Conservation (phyloP, 2,113 vertebrate genomes). For the Pontoporia blainvillei region DNA sequence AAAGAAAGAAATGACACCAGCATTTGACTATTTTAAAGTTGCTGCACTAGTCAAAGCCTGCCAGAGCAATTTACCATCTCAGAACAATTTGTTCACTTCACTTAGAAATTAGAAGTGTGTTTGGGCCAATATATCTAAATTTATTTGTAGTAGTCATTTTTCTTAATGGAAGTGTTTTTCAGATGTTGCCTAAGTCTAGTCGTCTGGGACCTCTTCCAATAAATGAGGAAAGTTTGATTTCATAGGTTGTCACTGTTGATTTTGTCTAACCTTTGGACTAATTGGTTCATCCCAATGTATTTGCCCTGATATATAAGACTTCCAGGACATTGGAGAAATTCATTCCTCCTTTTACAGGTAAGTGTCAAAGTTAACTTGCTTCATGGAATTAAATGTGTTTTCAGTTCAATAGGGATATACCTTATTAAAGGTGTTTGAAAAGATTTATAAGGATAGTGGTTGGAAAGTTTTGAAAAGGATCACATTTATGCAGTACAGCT, state of each 20-base stretch:
- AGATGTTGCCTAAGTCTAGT: conserved; percentile 84
- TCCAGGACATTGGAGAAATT: conserved; percentile 51
- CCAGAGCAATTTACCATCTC: conserved; percentile 62
- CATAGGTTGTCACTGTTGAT: conserved; percentile 80
- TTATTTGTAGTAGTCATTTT: conserved; percentile 82
- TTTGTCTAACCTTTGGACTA: conserved; percentile 79
- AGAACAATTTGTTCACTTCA: conserved; percentile 81
- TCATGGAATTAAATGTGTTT: conserved; percentile 46
- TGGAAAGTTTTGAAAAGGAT: conserved; percentile 38
- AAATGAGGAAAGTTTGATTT: conserved; percentile 85
- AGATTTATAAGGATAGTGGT: not conserved
- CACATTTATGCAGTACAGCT: conserved; percentile 5
- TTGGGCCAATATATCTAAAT: conserved; percentile 79
- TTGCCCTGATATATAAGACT: conserved; percentile 81
- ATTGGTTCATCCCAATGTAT: conserved; percentile 74
- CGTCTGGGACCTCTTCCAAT: conserved; percentile 79
- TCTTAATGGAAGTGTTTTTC: conserved; percentile 86
- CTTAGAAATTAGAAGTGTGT: conserved; percentile 79
- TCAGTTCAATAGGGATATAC: not conserved
- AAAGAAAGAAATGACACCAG: not conserved
- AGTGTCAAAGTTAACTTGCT: conserved; percentile 68
- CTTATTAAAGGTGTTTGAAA: not conserved
- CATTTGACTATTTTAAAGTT: conserved; percentile 31
- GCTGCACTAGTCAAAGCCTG: conserved; percentile 42
- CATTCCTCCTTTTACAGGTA: conserved; percentile 75